These are phyloP conservation scores for Lasioglossum zephyrum DNA, from an alignment of 2,888 invertebrate species.

Conservation along the genomic window DNA sequence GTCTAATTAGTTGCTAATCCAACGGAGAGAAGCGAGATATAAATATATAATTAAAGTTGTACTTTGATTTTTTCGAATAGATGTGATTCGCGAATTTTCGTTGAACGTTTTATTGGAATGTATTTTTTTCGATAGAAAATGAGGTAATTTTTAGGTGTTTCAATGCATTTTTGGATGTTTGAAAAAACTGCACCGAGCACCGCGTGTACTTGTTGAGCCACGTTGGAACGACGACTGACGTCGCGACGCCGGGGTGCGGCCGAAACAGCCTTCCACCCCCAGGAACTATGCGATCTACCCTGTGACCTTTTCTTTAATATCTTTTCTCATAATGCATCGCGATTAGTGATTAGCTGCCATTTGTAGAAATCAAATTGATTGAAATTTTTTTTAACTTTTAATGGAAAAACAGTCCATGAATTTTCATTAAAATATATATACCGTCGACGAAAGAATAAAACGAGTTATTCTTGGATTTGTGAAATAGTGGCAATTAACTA, in stretches of 20 bases:
- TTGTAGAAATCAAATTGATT: background rate
- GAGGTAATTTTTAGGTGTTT: conserved; percentile 15
- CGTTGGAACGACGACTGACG: conserved; percentile 79
- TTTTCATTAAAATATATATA: background rate
- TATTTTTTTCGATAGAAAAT: conserved; percentile 40
- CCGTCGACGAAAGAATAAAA: background rate
- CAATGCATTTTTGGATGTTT: conserved; percentile 52
- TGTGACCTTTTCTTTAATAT: conserved; percentile 53
- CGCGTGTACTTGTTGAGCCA: conserved; percentile 81
- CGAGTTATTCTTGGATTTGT: background rate
- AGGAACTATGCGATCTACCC: conserved; percentile 62
- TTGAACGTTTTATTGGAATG: conserved; percentile 14
- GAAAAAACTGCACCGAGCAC: conserved; percentile 44
- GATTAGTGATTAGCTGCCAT: too few species aligned
- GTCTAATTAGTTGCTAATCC: conserved; percentile 9
- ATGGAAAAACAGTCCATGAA: background rate
- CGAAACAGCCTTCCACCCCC: conserved; percentile 76
- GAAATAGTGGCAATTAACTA: background rate
- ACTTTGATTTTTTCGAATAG: conserved; percentile 23
- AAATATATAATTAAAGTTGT: conserved; percentile 1
- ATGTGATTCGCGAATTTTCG: background rate
- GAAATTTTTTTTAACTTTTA: background rate
- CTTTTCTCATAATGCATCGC: conserved; percentile 12
- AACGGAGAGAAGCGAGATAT: conserved; percentile 7
- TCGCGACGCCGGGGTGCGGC: conserved; percentile 80